These are phyloP conservation scores for Trematomus bernacchii DNA, from an alignment of 2,797 vertebrate species.

Conservation along the genomic window DNA sequence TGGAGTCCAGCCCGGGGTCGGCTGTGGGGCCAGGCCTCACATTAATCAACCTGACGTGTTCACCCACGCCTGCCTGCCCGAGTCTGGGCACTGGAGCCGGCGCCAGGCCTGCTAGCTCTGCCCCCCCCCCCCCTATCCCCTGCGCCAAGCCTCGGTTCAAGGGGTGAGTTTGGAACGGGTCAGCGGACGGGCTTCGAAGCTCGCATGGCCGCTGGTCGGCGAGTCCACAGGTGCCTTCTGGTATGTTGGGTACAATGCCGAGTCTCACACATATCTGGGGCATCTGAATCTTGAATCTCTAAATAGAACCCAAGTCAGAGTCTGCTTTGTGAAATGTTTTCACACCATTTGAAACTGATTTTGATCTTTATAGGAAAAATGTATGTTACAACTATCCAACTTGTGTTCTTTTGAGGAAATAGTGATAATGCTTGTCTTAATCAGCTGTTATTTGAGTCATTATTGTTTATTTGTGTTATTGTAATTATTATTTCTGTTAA, in stretches of 20 bases:
- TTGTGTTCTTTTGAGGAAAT: not conserved
- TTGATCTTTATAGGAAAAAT: slow-evolving; percentile 3
- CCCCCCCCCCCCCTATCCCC: slow-evolving; percentile 18
- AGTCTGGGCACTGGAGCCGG: slow-evolving; percentile 51
- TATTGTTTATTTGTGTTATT: too few species aligned
- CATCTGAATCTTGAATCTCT: slow-evolving; percentile 14
- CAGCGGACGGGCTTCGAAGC: slow-evolving; percentile 73
- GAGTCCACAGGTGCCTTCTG: slow-evolving; percentile 82
- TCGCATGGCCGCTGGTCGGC: slow-evolving; percentile 61
- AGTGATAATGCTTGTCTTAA: not conserved
- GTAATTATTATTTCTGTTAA: not conserved
- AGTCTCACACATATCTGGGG: slow-evolving; percentile 24
- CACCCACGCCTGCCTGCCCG: slow-evolving; percentile 80
- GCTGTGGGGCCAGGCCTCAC: slow-evolving; percentile 74
- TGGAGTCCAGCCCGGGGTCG: slow-evolving; percentile 80
- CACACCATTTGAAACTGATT: not conserved
- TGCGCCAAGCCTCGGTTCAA: slow-evolving; percentile 71
- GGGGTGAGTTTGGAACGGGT: slow-evolving; percentile 79
- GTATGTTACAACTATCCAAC: not conserved
- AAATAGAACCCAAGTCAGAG: not conserved
- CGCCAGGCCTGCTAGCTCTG: slow-evolving; percentile 54
- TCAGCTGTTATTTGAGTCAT: too few species aligned
- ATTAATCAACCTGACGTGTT: slow-evolving; percentile 84
- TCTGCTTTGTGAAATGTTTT: not conserved
- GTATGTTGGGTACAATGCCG: slow-evolving; percentile 69